phyloP scores from a whole-genome alignment of 2,888 invertebrate species.

The Monopis laevigella region DNA sequence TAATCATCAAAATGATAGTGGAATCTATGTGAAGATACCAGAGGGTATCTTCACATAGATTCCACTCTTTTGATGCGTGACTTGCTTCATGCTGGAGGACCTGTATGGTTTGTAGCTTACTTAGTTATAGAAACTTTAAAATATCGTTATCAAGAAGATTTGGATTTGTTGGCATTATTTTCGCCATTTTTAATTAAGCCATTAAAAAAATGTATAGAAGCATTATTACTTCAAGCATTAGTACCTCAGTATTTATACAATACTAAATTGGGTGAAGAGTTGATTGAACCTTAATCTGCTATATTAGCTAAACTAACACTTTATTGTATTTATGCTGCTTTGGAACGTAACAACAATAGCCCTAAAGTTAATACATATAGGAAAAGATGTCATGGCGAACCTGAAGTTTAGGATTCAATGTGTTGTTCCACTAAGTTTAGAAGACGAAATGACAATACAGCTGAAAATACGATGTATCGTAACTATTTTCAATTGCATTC shows the following conservation, averaged over 20 bases:
- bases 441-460: conserved; percentile 70
- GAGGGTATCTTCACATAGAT: conserved; percentile 87
- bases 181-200: too few relatives aligned
- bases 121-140: conserved; percentile 79
- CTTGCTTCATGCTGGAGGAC: conserved; percentile 85
- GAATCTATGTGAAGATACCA: too few relatives aligned
- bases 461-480: conserved; percentile 63
- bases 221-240: conserved; percentile 77
- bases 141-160: conserved; percentile 75
- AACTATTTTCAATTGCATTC: conserved; percentile 42
- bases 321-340: conserved; percentile 76
- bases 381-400: conserved; percentile 71
- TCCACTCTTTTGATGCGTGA: conserved; percentile 84
- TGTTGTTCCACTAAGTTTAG: conserved; percentile 70
- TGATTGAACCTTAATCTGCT: conserved; percentile 83
- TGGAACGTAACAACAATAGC: conserved; percentile 65
- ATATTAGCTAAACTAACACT: conserved; percentile 79
- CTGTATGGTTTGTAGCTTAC: conserved; percentile 87
- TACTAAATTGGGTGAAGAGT: conserved; percentile 71
- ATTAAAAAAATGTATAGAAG: conserved; percentile 85
- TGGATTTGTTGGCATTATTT: conserved; percentile 85
- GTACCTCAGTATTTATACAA: conserved; percentile 79
- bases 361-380: conserved; percentile 51
- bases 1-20: too few relatives aligned
- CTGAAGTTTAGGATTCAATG: conserved; percentile 68